Evolutionary conservation across 1,140 invertebrate species (phyloP).

Genomic region (Cydia strobilella): DNA sequence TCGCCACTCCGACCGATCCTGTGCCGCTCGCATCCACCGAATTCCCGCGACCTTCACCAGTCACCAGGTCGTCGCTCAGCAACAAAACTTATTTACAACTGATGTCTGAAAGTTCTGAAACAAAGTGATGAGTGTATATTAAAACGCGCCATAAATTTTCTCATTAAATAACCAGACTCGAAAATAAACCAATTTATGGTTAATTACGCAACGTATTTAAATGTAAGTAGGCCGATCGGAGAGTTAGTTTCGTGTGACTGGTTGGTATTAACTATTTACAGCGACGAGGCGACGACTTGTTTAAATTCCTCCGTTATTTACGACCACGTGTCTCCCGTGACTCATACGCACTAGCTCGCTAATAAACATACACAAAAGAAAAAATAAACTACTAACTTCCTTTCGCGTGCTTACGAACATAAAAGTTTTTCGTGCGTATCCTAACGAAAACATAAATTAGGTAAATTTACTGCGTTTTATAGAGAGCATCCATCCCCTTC

Average conservation of each 20-base stretch:
- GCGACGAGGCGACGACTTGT: slow-evolving; percentile 56
- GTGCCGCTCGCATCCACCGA: too few species aligned
- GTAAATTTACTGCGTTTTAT: slow-evolving; percentile 74
- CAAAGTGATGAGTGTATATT: too few species aligned
- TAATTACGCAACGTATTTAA: background rate
- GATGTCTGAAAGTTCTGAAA: too few species aligned
- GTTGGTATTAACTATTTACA: slow-evolving; percentile 28
- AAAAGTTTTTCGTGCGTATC: slow-evolving; percentile 77
- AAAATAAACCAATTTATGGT: slow-evolving; percentile 1
- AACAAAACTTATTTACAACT: too few species aligned
- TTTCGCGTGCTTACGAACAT: slow-evolving; percentile 74
- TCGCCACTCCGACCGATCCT: too few species aligned
- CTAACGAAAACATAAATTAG: slow-evolving; percentile 78
- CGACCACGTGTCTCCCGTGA: slow-evolving; percentile 58
- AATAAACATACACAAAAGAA: slow-evolving; percentile 67
- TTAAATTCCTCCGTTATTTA: slow-evolving; percentile 68
- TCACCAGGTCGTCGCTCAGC: too few species aligned
- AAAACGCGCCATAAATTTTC: too few species aligned
- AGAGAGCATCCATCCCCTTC: slow-evolving; percentile 76
- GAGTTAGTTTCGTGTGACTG: slow-evolving; percentile 3
- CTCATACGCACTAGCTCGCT: slow-evolving; percentile 66
- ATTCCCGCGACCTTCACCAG: too few species aligned
- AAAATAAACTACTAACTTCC: slow-evolving; percentile 73
- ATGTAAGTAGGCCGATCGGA: slow-evolving; percentile 4
- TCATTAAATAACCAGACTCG: background rate